phyloP scores from a whole-genome alignment of 2,797 vertebrate species.

The Danio kyathit region DNA sequence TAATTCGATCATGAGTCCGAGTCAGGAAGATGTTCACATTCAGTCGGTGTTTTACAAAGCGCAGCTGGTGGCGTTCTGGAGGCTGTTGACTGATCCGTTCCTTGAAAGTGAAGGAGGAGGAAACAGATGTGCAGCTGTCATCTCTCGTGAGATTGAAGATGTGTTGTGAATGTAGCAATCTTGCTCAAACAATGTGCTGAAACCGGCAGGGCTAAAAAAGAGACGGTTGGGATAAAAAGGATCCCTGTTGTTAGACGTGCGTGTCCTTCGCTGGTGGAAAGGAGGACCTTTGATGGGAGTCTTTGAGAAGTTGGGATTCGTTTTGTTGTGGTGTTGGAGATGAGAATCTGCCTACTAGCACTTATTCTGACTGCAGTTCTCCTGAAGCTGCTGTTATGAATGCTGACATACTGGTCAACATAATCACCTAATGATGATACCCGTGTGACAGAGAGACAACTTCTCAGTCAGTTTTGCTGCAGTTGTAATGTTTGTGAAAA shows the following conservation, averaged over 20 bases:
- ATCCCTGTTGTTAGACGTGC: slow-evolving; percentile 35
- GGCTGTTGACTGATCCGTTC: slow-evolving; percentile 29
- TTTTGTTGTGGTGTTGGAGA: slow-evolving; percentile 14
- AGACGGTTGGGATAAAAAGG: slow-evolving; percentile 13
- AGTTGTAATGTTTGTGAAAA: slow-evolving; percentile 11
- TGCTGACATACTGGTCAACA: slow-evolving; percentile 32
- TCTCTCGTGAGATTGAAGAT: slow-evolving; percentile 45
- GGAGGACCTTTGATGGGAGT: not conserved
- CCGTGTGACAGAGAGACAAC: slow-evolving; percentile 1
- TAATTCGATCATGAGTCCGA: slow-evolving; percentile 32
- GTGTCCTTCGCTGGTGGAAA: slow-evolving; percentile 11
- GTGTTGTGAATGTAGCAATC: slow-evolving; percentile 35
- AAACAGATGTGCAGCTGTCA: slow-evolving; percentile 53
- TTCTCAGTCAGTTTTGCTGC: slow-evolving; percentile 8
- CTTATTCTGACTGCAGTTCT: slow-evolving; percentile 21
- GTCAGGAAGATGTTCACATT: slow-evolving; percentile 35
- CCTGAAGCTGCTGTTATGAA: slow-evolving; percentile 20
- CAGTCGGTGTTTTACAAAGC: slow-evolving; percentile 28
- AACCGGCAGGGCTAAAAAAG: slow-evolving; percentile 10
- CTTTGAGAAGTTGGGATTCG: slow-evolving; percentile 21
- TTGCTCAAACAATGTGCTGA: slow-evolving; percentile 41
- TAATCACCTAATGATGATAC: slow-evolving; percentile 31
- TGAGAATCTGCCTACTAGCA: slow-evolving; percentile 36
- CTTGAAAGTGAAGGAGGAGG: slow-evolving; percentile 25
- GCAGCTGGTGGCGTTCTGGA: slow-evolving; percentile 29